Base-by-base conservation (phyloP, 2,888 invertebrate species). In the Drosophila monieri region DNA sequence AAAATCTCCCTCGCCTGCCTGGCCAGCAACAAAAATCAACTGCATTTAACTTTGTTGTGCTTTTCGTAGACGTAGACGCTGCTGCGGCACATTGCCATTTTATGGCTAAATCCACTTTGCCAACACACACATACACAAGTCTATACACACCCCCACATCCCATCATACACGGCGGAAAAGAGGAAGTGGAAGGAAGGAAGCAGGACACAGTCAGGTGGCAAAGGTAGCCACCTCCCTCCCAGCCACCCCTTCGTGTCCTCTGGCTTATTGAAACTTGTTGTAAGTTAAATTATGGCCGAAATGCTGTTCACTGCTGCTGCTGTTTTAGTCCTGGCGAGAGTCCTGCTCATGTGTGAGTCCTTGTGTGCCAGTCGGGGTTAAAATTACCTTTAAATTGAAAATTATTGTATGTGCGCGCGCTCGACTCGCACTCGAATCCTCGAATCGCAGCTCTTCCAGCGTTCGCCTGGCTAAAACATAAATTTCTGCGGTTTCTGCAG, bases 381-480 rank as follows among this genome's bases (percentile, higher is more conserved):
- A 80, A 85, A 85, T 85, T 85, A 85, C 85, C 79, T 85, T 85
- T 81, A 85, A 85, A 85, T 85, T 85, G 84, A 85, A 85, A 84
- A 85, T 85, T 85, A 85, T 85, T 85, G 84, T 85, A 85, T 84
- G 83, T 80, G 76, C 80, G 77, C 83, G 81, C 78, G 71, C 80
- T 80, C 70, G 72, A 78, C 79, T 79, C 72, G 71, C 80, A 75
- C 62, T 72, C 32, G 60, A 72, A 59, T 56, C 57, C 62, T 70
- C 32, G 60, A 72, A 59, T 59, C 57, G 48, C 49, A 47, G 39
- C 49, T 32, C 56, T 56, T 59, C 62, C 62, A 56, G 49, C 76
- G 46, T 61, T 49, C 41, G 10, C 53, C 30, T 30, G 51, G 73
- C 75, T 74, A 71, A 74, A 73, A 83, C 78, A 85, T 85, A 83